phyloP scores from a whole-genome alignment of 2,888 invertebrate genomes.

The Cheiracanthium punctorium region DNA sequence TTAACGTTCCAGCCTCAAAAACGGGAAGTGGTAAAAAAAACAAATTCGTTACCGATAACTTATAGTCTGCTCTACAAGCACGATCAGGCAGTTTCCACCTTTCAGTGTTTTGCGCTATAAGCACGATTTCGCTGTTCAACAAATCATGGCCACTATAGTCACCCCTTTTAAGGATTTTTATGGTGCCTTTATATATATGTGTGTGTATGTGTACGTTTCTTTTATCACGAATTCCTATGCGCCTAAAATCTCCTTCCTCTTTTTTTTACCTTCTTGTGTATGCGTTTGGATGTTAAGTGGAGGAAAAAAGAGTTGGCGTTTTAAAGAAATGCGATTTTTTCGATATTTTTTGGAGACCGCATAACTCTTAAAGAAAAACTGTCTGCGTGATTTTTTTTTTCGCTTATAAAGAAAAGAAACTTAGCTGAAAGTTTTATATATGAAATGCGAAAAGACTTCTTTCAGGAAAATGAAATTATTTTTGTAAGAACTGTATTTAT shows the following conservation, averaged over 20 bases:
- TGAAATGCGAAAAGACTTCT: no score
- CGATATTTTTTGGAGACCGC: background rate
- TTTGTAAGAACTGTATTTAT: no score
- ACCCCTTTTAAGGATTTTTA: constrained; percentile 25
- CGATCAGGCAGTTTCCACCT: background rate
- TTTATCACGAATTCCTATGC: no score
- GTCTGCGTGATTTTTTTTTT: no score
- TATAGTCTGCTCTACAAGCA: constrained; percentile 11
- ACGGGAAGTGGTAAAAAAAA: no score
- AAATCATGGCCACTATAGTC: constrained; percentile 33
- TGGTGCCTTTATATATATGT: background rate
- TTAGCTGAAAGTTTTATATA: no score
- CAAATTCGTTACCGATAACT: constrained; percentile 47
- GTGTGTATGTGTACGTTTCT: no score
- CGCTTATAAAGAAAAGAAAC: no score
- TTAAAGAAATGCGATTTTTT: background rate
- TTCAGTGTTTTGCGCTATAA: constrained; percentile 28
- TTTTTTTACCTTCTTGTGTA: background rate
- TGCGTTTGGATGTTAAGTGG: no score
- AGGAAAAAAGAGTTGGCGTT: background rate
- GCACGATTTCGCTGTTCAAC: constrained; percentile 50
- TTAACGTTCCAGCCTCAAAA: no score
- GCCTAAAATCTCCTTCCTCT: background rate
- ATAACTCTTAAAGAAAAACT: no score
- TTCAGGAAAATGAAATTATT: no score